phyloP scores from a whole-genome alignment of 1,140 invertebrate genomes.

The Dendroctonus valens region DNA sequence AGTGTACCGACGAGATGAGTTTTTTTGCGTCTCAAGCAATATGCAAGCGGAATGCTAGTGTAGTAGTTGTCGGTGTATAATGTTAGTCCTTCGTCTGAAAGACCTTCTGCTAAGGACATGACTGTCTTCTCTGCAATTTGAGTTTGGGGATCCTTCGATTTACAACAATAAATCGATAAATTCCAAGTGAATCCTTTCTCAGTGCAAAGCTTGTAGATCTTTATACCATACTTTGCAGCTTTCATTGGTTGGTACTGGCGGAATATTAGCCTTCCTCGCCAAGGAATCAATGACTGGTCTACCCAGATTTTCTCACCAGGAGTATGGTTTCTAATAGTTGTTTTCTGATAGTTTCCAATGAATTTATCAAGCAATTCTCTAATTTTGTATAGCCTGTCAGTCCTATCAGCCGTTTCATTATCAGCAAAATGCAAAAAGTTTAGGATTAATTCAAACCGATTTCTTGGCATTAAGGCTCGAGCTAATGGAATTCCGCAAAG shows the following conservation, averaged over 20 bases:
- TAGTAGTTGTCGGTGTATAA: slow-evolving; percentile 48
- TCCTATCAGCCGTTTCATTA: slow-evolving; percentile 5
- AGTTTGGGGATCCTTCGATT: slow-evolving; percentile 4
- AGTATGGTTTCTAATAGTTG: slow-evolving; percentile 29
- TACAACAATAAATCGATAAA: slow-evolving; percentile 28
- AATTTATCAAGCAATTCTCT: slow-evolving; percentile 9
- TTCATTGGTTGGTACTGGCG: slow-evolving; percentile 44
- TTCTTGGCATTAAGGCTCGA: slow-evolving; percentile 25
- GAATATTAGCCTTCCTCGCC: slow-evolving; percentile 42
- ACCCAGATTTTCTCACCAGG: slow-evolving; percentile 39
- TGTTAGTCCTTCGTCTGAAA: slow-evolving; percentile 26
- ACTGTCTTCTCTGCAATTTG: slow-evolving; percentile 18
- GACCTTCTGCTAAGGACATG: slow-evolving; percentile 19
- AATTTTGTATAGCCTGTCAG: slow-evolving; percentile 15
- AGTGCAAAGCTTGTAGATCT: slow-evolving; percentile 42
- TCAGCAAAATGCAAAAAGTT: slow-evolving; percentile 30
- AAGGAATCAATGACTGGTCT: slow-evolving; percentile 47
- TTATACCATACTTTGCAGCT: slow-evolving; percentile 44
- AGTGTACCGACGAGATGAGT: slow-evolving; percentile 50
- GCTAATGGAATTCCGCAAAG: slow-evolving; percentile 9
- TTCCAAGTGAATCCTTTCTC: slow-evolving; percentile 40
- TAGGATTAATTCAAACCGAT: slow-evolving; percentile 20
- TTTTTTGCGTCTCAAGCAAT: slow-evolving; percentile 46
- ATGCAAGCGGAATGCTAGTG: slow-evolving; percentile 47
- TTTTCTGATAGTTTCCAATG: slow-evolving; percentile 31